Base-by-base conservation (phyloP, 37 sponge, comb jelly and placozoan species). In the Theonella swinhoei region DNA sequence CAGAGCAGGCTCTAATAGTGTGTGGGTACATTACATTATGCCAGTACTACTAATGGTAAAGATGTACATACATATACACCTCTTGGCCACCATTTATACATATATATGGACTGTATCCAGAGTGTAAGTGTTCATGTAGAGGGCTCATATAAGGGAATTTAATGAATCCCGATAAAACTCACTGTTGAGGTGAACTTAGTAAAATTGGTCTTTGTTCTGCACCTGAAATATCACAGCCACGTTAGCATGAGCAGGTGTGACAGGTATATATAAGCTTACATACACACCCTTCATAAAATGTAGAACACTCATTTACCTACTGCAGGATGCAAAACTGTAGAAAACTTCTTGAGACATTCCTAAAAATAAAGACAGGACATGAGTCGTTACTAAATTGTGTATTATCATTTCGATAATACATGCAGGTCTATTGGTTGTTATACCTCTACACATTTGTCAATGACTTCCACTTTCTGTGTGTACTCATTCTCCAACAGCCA, bases 401-500 rank as follows among this genome's bases (percentile, higher is more conserved):
- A 19, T 58, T 65, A 65, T 11, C n/a, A 23, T 65, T 26, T 23
- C 30, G 64, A 33, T 20, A 29, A 32, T 74, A 35, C 39, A 19
- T 74, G 54, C 39, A 5, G 20, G 29, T 47, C 26, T 39, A 37
- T 39, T 24, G 47, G 54, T 4, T 7, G 5, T 4, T 8, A 26
- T 32, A 88, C 89, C 72, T 62, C 42, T 75, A 88, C 72, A 24
- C 73, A 83, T 37, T 67, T 74, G 24, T 82, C 66, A 37, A 93
- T 83, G 41, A 69, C 74, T 0, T 43, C 83, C 33, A 89, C 36
- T 29, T 77, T 79, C 11, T 20, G 24, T 7, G 72, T 38, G 24
- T 77, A 84, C 54, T 93, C 94, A 0, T 32, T 82, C 42, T 83
- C 80, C 63, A 93, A 47, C 2, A 93, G 29, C 94, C 94, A 93